These are phyloP conservation scores for Melanotaenia duboulayi DNA, from an alignment of 2,113 vertebrate species.

Conservation along the genomic window DNA sequence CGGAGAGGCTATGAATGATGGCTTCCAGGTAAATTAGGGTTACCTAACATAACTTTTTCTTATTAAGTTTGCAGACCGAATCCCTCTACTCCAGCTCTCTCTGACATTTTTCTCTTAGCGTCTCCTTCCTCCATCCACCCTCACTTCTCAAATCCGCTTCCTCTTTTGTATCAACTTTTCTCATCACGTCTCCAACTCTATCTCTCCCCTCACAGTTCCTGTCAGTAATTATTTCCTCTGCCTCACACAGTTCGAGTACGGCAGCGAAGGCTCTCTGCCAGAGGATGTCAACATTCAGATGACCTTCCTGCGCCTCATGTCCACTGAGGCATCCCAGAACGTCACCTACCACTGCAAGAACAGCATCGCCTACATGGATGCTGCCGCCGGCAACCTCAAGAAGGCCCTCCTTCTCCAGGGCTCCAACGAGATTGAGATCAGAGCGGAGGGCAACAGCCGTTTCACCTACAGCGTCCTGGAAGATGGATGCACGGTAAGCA, in stretches of 20 bases:
- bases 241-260: constrained; percentile 89
- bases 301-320: constrained; percentile 99
- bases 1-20: constrained; percentile 92
- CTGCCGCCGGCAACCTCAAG: constrained; percentile 92
- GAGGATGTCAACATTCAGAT: constrained; percentile 96
- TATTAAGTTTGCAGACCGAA: not conserved
- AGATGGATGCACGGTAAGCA: constrained; percentile 96
- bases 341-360: constrained; percentile 99
- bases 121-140: not conserved
- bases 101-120: too few species aligned
- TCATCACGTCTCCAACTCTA: not conserved
- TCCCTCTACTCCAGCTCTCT: too few species aligned
- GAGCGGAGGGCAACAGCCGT: constrained; percentile 98
- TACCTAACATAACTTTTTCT: not conserved
- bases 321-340: constrained; percentile 97
- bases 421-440: constrained; percentile 98
- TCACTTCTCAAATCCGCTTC: not conserved
- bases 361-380: constrained; percentile 98
- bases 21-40: constrained; percentile 89
- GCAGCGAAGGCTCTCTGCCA: constrained; percentile 88
- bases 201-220: constrained; percentile 75
- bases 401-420: constrained; percentile 96
- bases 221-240: constrained; percentile 47
- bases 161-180: not conserved
- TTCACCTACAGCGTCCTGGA: constrained; percentile 94